These are phyloP conservation scores for Sycobia sp. DNA, from an alignment of 1,140 invertebrate species.

Conservation along the genomic window DNA sequence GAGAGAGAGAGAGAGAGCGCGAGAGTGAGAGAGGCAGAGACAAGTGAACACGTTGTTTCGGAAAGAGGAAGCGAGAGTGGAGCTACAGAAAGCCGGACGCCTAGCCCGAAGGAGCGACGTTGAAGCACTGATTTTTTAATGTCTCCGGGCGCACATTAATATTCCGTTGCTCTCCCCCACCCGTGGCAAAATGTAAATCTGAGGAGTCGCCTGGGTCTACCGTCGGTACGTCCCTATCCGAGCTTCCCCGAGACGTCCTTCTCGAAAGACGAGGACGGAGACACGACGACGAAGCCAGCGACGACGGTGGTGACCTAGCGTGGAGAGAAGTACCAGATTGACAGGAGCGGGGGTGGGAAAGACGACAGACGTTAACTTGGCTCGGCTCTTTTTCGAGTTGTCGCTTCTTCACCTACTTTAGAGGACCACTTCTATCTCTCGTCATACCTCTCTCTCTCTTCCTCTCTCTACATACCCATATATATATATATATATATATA, in stretches of 20 bases:
- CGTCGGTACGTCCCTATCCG: constrained; percentile 12
- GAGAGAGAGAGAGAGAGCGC: too few species aligned
- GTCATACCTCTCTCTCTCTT: too few species aligned
- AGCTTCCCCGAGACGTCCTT: background rate
- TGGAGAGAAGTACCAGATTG: background rate
- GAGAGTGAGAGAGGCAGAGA: too few species aligned
- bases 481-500: too few species aligned
- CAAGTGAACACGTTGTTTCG: too few species aligned
- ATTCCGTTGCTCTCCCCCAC: constrained; percentile 41
- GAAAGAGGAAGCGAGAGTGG: background rate
- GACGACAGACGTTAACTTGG: background rate
- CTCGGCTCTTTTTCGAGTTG: constrained; percentile 30
- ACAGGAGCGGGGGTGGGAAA: background rate
- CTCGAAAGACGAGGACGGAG: too few species aligned
- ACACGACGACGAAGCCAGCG: background rate
- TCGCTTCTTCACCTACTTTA: constrained; percentile 31
- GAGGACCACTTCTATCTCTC: constrained; percentile 6
- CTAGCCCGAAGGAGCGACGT: background rate
- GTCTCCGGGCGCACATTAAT: constrained; percentile 44
- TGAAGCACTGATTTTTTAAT: constrained; percentile 42
- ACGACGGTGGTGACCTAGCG: too few species aligned
- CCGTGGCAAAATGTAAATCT: constrained; percentile 47
- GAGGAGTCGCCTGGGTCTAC: constrained; percentile 36
- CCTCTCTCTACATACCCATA: too few species aligned
- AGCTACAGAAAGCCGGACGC: too few species aligned